A percentile compares a stretch with the other conserved stretches of the same genome.
Evolutionary conservation across 2,113 vertebrate genomes (phyloP).

Genomic region (Cyprinodon brontotheroides): DNA sequence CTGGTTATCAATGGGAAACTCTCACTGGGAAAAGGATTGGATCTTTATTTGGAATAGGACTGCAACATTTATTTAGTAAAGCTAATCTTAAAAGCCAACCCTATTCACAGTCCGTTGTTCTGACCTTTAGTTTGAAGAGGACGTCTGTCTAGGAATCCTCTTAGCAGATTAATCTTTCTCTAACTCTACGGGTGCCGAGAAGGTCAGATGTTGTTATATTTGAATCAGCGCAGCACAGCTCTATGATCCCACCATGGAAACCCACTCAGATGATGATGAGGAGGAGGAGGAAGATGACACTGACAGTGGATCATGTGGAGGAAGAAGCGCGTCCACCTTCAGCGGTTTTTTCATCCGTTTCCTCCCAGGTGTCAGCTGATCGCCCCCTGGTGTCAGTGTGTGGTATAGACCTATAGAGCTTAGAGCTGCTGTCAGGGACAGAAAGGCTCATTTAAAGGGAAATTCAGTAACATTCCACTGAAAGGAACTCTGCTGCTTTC

Average conservation of each 20-base stretch:
- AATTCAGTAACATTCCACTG: too few species aligned
- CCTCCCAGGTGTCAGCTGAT: slow-evolving; percentile 38
- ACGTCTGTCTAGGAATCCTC: slow-evolving; percentile 46
- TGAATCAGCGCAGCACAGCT: background rate
- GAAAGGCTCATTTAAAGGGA: too few species aligned
- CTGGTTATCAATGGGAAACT: too few species aligned
- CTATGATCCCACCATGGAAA: slow-evolving; percentile 43
- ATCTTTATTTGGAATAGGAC: background rate
- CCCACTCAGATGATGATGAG: slow-evolving; percentile 16
- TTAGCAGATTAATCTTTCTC: slow-evolving; percentile 56
- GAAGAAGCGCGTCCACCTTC: background rate
- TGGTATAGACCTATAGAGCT: too few species aligned
- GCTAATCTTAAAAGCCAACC: too few species aligned
- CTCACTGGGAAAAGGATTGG: background rate
- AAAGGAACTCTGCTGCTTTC: too few species aligned
- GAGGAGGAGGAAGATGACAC: slow-evolving; percentile 35
- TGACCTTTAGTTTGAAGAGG: slow-evolving; percentile 14
- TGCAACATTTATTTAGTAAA: background rate
- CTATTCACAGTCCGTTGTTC: background rate
- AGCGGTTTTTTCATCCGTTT: slow-evolving; percentile 30
- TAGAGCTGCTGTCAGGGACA: too few species aligned
- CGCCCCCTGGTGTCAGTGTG: too few species aligned
- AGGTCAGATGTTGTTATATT: background rate
- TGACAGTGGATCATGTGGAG: slow-evolving; percentile 9
- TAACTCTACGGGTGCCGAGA: slow-evolving; percentile 2